These are phyloP conservation scores for Lasioglossum leucozonium DNA, from an alignment of 2,888 invertebrate species.

Conservation along the genomic window DNA sequence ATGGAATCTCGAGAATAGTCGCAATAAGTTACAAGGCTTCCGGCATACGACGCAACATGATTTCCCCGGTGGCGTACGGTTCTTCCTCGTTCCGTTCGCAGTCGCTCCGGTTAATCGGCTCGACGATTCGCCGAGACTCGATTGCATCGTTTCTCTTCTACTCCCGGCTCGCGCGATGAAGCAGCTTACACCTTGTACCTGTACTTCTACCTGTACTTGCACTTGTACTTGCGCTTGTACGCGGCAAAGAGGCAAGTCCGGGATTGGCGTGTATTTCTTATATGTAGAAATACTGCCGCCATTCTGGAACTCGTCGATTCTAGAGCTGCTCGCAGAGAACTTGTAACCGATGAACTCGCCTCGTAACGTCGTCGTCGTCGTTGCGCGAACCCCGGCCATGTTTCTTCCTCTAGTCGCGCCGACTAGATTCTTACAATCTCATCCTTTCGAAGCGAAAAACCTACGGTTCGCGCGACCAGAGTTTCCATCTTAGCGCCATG, in stretches of 20 bases:
- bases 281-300: neutral
- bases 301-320: neutral
- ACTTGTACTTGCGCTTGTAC: neutral
- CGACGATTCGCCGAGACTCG: constrained; percentile 73
- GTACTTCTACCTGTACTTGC: neutral
- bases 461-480: too few species aligned
- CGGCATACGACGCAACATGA: constrained; percentile 76
- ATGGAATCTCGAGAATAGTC: constrained; percentile 62
- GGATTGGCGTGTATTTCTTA: neutral
- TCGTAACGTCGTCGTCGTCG: neutral
- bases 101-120: constrained; percentile 73
- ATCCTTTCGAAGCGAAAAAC: neutral
- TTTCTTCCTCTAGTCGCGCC: neutral
- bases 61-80: constrained; percentile 80
- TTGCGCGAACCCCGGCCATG: neutral
- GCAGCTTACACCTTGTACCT: neutral
- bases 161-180: neutral
- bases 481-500: too few species aligned
- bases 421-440: neutral
- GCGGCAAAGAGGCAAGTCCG: neutral
- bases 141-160: constrained; percentile 64
- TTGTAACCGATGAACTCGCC: neutral
- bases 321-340: neutral
- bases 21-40: constrained; percentile 65
- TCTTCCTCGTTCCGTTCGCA: constrained; percentile 11